phyloP scores from a whole-genome alignment of 2,113 vertebrate genomes.

The Myotis brandtii region DNA sequence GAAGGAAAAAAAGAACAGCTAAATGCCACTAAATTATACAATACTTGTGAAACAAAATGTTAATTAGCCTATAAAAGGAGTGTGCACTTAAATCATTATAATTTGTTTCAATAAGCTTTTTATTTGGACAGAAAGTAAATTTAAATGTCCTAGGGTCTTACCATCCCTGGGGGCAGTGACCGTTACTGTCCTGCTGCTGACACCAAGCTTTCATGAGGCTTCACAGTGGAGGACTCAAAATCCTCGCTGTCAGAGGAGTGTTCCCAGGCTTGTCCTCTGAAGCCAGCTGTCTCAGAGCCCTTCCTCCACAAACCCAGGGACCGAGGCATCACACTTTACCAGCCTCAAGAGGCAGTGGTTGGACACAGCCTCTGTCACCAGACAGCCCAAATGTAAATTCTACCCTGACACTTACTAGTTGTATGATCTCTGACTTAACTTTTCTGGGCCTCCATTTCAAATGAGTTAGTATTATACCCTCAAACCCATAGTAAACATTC shows the following conservation, averaged over 20 bases:
- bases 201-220: not conserved
- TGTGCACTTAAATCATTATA: not conserved
- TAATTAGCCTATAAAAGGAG: not conserved
- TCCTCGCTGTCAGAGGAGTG: not conserved
- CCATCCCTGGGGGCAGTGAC: not conserved
- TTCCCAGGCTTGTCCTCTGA: not conserved
- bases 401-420: not conserved
- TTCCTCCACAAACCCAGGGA: not conserved
- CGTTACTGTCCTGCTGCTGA: not conserved
- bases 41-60: not conserved
- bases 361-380: not conserved
- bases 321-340: not conserved
- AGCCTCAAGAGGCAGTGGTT: not conserved
- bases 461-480: not conserved
- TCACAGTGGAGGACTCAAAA: not conserved
- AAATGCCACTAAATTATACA: not conserved
- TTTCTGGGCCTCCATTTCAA: not conserved
- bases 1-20: not conserved
- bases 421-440: not conserved
- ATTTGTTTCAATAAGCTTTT: conserved; percentile 26
- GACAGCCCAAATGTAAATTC: not conserved
- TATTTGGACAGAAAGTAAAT: not conserved
- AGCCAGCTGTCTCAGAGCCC: not conserved
- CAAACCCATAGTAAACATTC: not conserved
- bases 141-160: not conserved